These are phyloP conservation scores for Tychaedon coryphoeus DNA, from an alignment of 2,113 vertebrate genomes.

Conservation along the genomic window DNA sequence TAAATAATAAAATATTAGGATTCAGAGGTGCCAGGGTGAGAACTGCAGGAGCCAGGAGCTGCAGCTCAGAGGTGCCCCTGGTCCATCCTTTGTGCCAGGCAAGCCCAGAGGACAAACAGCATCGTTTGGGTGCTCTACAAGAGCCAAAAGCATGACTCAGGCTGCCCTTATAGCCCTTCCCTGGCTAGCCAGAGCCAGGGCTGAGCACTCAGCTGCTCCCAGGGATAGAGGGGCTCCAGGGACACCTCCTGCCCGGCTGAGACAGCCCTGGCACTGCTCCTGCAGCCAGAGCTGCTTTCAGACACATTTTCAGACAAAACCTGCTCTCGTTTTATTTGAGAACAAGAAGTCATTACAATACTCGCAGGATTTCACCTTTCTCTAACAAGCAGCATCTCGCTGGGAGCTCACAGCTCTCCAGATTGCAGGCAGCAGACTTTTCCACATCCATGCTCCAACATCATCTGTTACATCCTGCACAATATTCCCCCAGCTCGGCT, in stretches of 20 bases:
- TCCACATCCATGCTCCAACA: not conserved
- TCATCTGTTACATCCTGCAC: not conserved
- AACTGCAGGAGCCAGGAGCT: not conserved
- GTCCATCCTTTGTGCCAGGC: not conserved
- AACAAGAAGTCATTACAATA: not conserved
- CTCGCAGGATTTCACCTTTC: not conserved
- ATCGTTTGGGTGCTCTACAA: not conserved
- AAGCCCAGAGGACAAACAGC: not conserved
- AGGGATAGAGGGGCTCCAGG: not conserved
- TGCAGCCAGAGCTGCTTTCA: not conserved
- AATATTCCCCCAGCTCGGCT: not conserved
- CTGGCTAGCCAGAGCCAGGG: not conserved
- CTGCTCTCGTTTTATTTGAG: not conserved
- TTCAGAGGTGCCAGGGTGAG: not conserved
- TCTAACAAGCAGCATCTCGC: not conserved
- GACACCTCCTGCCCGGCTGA: not conserved
- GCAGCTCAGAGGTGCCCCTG: not conserved
- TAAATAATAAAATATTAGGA: fast-evolving
- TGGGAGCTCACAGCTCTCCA: not conserved
- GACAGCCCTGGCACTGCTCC: fast-evolving
- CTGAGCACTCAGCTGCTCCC: not conserved
- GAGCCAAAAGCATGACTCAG: not conserved
- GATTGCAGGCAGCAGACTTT: not conserved
- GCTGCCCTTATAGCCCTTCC: not conserved
- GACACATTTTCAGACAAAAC: not conserved